These are phyloP conservation scores for Heliconius nattereri DNA, from an alignment of 1,140 invertebrate genomes.

Conservation along the genomic window DNA sequence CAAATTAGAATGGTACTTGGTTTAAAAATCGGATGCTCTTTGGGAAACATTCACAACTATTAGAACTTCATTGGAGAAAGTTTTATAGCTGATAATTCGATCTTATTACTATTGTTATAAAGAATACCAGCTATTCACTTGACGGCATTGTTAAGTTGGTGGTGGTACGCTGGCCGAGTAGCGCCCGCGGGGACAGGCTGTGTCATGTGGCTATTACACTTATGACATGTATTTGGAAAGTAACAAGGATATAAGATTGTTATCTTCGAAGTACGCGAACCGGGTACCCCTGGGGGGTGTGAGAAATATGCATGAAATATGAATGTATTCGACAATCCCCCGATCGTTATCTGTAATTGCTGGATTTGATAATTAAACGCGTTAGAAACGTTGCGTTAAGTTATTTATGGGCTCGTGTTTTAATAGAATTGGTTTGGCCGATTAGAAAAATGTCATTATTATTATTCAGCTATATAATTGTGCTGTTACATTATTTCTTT, in stretches of 20 bases:
- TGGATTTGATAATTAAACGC: slow-evolving; percentile 51
- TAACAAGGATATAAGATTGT: slow-evolving; percentile 76
- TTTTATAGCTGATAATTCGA: slow-evolving; percentile 36
- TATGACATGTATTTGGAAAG: slow-evolving; percentile 69
- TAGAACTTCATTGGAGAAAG: slow-evolving; percentile 44
- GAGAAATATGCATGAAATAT: slow-evolving; percentile 42
- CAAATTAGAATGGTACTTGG: slow-evolving; percentile 27
- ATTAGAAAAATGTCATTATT: slow-evolving; percentile 1
- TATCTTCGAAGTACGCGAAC: slow-evolving; percentile 60
- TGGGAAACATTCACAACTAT: slow-evolving; percentile 48
- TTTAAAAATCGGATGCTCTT: slow-evolving; percentile 21
- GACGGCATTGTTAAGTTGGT: slow-evolving; percentile 42
- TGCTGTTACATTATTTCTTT: not conserved
- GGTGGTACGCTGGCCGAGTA: slow-evolving; percentile 50
- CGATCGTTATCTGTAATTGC: slow-evolving; percentile 63
- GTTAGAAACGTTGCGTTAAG: slow-evolving; percentile 44
- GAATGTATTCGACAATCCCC: slow-evolving; percentile 51
- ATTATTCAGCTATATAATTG: not conserved
- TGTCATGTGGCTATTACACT: slow-evolving; percentile 59
- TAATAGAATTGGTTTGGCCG: slow-evolving; percentile 13
- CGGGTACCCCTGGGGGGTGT: slow-evolving; percentile 50
- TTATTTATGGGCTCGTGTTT: slow-evolving; percentile 39
- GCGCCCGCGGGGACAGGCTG: slow-evolving; percentile 68
- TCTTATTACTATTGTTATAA: slow-evolving; percentile 41
- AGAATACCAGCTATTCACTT: not conserved